These are phyloP conservation scores for Cyprinodon diabolis DNA, from an alignment of 2,797 vertebrate species.

Conservation along the genomic window DNA sequence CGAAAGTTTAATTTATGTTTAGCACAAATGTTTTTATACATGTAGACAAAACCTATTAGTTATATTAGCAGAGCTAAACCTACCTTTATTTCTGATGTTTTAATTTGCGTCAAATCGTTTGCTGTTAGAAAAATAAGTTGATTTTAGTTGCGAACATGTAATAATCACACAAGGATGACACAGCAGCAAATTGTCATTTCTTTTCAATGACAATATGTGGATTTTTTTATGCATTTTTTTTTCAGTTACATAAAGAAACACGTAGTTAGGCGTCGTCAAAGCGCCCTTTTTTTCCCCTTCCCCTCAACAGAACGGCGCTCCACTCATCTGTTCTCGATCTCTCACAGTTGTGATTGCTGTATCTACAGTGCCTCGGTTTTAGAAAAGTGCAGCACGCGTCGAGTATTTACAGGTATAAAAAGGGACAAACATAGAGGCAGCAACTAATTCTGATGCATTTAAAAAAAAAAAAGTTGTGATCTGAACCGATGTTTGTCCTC, in stretches of 20 bases:
- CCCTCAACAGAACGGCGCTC: not conserved
- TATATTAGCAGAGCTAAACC: not conserved
- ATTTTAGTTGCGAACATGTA: constrained; percentile 4
- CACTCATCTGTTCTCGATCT: constrained; percentile 11
- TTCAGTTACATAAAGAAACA: constrained; percentile 32
- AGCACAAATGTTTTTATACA: not conserved
- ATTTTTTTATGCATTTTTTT: not conserved
- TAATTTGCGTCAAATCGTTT: constrained; percentile 28
- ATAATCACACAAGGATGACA: constrained; percentile 25
- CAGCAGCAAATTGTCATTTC: constrained; percentile 52
- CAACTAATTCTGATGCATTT: constrained; percentile 21
- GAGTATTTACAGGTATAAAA: constrained; percentile 77
- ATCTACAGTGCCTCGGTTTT: constrained; percentile 64
- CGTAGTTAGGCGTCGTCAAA: constrained; percentile 47
- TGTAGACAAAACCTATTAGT: not conserved
- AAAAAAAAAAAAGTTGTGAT: constrained; percentile 43
- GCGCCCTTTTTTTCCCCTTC: constrained; percentile 22
- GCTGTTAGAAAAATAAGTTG: constrained; percentile 25
- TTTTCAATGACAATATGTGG: not conserved
- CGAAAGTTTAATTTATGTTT: not conserved
- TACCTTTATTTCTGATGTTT: constrained; percentile 26
- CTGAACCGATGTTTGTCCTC: constrained; percentile 33
- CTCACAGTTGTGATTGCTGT: constrained; percentile 45
- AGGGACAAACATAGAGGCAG: constrained; percentile 25
- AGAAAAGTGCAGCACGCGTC: constrained; percentile 67